Base-by-base conservation (phyloP, 2,888 invertebrate genomes). In the Drosophila pegasa region DNA sequence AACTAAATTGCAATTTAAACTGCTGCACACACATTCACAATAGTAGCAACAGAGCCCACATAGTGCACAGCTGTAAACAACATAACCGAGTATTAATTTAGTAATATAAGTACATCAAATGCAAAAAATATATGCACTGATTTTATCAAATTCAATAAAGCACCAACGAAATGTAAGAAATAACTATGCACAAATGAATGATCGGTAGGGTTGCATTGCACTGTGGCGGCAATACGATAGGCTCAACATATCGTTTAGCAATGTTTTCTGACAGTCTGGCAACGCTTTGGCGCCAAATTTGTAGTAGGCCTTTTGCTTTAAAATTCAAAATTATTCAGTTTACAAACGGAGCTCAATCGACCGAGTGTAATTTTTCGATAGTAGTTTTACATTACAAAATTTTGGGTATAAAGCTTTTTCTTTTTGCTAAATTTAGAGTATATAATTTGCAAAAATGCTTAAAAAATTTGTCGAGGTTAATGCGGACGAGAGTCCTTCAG, bases 401-500 rank as follows among this genome's bases (percentile, higher is more conserved):
- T 82, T 67, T 29, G 48, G 40, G 66, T 80, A 45, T 16, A 38
- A 35, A 61, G 50, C 0, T 55, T 40, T 45, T 60, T 38, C 31
- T 18, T 27, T 38, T 55, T 58, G 48, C 58, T 25, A 85, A 79
- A 87, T 80, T 84, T 1, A 12, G 7, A 52, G 83, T 79, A 43
- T 6, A 22, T 22, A 56, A 62, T 55, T 62, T 50, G 43, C 35
- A 41, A 88, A 74, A 67, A 91, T 91, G 91, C 78, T 90, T 41
- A 90, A 89, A 68, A 88, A 88, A 72, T 91, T 91, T 67, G 89
- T 91, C 1, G 84, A 88, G 14, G 79, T 91, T 4, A 84, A 88
- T 50, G 80, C 84, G 58, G 78, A 83, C 12, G 75, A 75, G 33
- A 83, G 87, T 68, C 88, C 90, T 0, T 86, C 87, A 0, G 70